Conservation (phyloP, 2,888 invertebrate genomes). For the Eucera pruinosa region DNA sequence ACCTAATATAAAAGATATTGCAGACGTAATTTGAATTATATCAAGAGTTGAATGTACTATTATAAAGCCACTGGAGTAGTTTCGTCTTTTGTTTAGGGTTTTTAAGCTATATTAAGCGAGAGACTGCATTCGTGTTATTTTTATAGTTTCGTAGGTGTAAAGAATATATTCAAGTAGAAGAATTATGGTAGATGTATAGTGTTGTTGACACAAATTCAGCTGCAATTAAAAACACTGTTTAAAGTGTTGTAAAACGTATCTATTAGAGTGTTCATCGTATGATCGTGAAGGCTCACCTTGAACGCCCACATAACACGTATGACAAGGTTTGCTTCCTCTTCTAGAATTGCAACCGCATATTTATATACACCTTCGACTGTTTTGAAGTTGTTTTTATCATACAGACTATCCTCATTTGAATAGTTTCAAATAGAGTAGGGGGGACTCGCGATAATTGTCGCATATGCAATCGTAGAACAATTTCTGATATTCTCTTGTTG, state of each 20-base stretch:
- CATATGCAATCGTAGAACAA: too few species aligned
- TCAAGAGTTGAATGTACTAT: too few species aligned
- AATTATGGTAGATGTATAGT: background rate
- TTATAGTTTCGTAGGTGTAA: background rate
- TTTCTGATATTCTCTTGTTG: too few species aligned
- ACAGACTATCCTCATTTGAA: background rate
- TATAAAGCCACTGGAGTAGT: too few species aligned
- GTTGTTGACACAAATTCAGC: slow-evolving; percentile 22
- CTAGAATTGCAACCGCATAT: slow-evolving; percentile 53
- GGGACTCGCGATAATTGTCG: too few species aligned
- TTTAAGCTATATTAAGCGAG: too few species aligned
- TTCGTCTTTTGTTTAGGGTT: too few species aligned
- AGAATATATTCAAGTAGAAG: background rate
- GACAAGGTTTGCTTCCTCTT: slow-evolving; percentile 61
- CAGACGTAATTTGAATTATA: too few species aligned
- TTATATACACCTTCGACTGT: slow-evolving; percentile 31
- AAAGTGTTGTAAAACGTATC: slow-evolving; percentile 40
- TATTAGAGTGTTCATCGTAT: slow-evolving; percentile 47
- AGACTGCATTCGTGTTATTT: too few species aligned
- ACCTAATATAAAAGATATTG: too few species aligned
- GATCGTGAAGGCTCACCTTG: slow-evolving; percentile 55
- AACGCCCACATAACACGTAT: slow-evolving; percentile 58
- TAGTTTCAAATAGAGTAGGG: too few species aligned
- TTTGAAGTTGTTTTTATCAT: slow-evolving; percentile 9
- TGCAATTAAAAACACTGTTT: slow-evolving; percentile 24